Base-by-base conservation (phyloP, 2,113 vertebrate genomes). In the Ptychochromis oligacanthus region DNA sequence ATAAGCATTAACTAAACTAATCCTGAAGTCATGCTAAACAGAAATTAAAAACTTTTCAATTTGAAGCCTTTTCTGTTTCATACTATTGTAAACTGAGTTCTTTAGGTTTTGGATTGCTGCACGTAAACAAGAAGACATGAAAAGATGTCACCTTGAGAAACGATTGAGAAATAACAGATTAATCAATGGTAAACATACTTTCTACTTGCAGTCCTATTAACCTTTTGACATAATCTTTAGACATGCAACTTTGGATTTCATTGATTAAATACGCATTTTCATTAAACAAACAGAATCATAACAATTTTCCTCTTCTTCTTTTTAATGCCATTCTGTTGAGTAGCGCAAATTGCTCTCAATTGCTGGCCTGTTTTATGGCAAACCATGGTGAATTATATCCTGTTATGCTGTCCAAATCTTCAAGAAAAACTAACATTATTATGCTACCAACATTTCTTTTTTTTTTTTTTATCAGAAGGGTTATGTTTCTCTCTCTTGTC, bases 311-410 rank as follows among this genome's bases (percentile, higher is more conserved):
- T 75, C 5, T 22, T 65, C 5, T 72, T 58, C 72, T 46, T 62
- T 11, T 55, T 2, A 3, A 3, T 54, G 34, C 31, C 55, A 26
- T 55, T 24, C 60, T 59, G 22, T 46, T 31, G 28, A 38, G 26
- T 28, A 49, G 38, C 49, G 56, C 60, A 57, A 40, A 46, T 46
- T 31, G 2, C 26, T 72, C 55, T 79, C 65, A 60, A 15, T 15
- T 56, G 46, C 38, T 36, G 52, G 61, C 60, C 55, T 70, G 55
- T 13, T 83, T 78, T 57, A 49, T 65, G 46, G 14, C 3, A 3
- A 60, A 57, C 26, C 15, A 20, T 49, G 56, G 64, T 87, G 74
- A 89, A 77, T 80, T 77, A 54, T 62, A 52, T 84, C 79, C 86
- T 81, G 59, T 84, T 80, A 76, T 11, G 40, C 54, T 83, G 56